Evolutionary conservation across 2,888 invertebrate species (phyloP).

Genomic region (Eueremaeus valkanovi): DNA sequence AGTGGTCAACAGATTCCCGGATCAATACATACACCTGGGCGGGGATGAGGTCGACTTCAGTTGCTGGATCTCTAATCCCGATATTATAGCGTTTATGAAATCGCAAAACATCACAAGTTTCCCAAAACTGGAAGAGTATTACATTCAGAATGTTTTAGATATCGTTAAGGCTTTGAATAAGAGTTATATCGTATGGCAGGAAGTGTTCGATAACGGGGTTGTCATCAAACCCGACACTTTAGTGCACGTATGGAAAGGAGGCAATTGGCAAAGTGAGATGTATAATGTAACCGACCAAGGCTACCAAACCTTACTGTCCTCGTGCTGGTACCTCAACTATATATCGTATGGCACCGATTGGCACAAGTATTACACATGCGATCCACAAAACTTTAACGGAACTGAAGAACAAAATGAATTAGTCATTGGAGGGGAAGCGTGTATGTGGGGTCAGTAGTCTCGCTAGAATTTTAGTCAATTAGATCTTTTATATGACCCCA

Average conservation of each 20-base stretch:
- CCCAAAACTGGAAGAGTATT: slow-evolving; percentile 63
- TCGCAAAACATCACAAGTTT: slow-evolving; percentile 58
- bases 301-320: slow-evolving; percentile 64
- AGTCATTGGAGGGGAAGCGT: slow-evolving; percentile 83
- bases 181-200: slow-evolving; percentile 67
- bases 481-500: neutral
- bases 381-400: slow-evolving; percentile 47
- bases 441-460: slow-evolving; percentile 68
- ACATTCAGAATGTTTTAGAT: slow-evolving; percentile 61
- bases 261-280: slow-evolving; percentile 50
- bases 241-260: slow-evolving; percentile 73
- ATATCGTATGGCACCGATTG: slow-evolving; percentile 57
- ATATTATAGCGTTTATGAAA: slow-evolving; percentile 62
- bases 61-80: slow-evolving; percentile 74
- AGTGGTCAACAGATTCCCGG: slow-evolving; percentile 64
- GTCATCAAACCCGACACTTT: slow-evolving; percentile 59
- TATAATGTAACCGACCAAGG: slow-evolving; percentile 61
- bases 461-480: neutral
- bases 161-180: slow-evolving; percentile 53
- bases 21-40: slow-evolving; percentile 80
- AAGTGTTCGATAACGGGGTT: slow-evolving; percentile 73
- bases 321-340: slow-evolving; percentile 84
- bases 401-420: slow-evolving; percentile 59
- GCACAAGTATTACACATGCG: slow-evolving; percentile 57
- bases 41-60: slow-evolving; percentile 82